Evolutionary conservation across 1,140 invertebrate genomes (phyloP), one percentile per base, ranked within the genome.

Genomic region (Drosophila lacertosa): DNA sequence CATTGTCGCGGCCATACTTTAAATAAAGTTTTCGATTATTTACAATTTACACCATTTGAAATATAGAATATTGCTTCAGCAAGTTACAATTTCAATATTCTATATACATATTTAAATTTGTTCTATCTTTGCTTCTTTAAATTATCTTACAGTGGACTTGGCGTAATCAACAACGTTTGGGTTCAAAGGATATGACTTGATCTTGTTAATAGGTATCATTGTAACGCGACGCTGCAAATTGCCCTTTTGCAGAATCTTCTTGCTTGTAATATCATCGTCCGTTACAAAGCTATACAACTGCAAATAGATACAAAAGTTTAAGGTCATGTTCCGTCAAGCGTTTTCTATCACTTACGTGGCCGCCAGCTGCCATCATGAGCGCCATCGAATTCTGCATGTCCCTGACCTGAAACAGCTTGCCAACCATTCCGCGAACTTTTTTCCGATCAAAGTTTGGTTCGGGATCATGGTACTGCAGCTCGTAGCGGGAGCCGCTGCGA

Each of bases 161-260:
- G 97, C 97, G 29, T 93, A 91, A 22, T 92, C 90, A 4, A 98
- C 88, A 1, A 93, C 93, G 39, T 92, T 82, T 0, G 91, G 74
- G 82, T 95, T 93, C 58, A 98, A 95, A 44, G 91, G 75, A 65
- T 92, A 91, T 0, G 94, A 94, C 47, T 92, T 88, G 40, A 99
- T 97, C 93, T 98, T 97, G 92, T 99, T 98, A 42, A 99, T 93
- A n/a, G 98, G 98, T 54, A 99, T 95, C 81, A 97, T 93, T 16
- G 97, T 99, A 18, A 95, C 94, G 48, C 97, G 93, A 45, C 94
- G 92, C 88, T 95, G 94, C 33, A 99, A 92, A 71, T 96, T 93
- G 4, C 98, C 98, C 55, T 93, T 93, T 91, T 98, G 93, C 37
- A 99, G 92, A 42, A 99, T 92, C 77, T 95, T 93, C 91, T 98